Evolutionary conservation across 2,113 vertebrate species (phyloP).

Genomic region (Callipepla squamata): DNA sequence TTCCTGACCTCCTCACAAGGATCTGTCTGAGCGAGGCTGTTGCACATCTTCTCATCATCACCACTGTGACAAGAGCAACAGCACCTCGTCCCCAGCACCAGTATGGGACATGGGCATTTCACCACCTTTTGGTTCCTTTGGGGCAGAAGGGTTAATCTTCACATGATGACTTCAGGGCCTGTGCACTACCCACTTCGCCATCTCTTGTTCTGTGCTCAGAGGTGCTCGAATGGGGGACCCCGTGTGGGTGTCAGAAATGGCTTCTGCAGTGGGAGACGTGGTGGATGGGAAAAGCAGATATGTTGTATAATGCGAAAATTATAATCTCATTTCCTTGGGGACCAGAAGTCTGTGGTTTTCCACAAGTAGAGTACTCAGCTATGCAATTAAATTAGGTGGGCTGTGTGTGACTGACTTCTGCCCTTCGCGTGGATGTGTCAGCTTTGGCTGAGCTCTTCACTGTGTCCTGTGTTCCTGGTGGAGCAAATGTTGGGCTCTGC

Average conservation of each 20-base stretch:
- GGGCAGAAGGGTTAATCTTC: neutral
- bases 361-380: neutral
- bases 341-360: neutral
- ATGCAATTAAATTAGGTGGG: neutral
- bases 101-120: neutral
- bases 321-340: neutral
- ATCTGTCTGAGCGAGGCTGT: neutral
- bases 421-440: neutral
- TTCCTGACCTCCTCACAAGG: neutral
- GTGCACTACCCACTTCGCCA: fast-evolving
- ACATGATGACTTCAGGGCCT: neutral
- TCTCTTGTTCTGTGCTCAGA: too few relatives aligned
- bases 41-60: neutral
- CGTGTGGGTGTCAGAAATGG: fast-evolving
- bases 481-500: neutral
- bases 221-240: fast-evolving
- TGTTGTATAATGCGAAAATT: neutral
- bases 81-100: neutral
- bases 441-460: neutral
- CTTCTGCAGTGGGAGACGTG: neutral
- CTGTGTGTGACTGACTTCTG: neutral
- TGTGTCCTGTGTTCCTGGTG: fast-evolving
- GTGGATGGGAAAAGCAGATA: neutral
- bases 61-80: neutral
- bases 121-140: fast-evolving